Percentiles rank a stretch among this genome's conserved stretches.
Conservation (phyloP, 2,113 vertebrate species). For the Pituophis catenifer region DNA sequence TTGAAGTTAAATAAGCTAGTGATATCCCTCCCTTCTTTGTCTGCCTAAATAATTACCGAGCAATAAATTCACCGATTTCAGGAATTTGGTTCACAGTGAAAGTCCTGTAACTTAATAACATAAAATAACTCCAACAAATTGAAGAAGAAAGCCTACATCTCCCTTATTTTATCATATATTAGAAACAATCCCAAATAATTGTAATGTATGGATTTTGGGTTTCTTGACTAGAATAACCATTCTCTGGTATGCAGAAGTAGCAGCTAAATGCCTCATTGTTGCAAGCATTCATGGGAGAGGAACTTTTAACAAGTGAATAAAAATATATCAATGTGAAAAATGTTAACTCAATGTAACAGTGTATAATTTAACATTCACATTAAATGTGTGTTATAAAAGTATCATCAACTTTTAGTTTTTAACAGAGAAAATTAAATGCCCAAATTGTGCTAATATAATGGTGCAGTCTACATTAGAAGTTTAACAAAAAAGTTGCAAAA, state of each 20-base stretch:
- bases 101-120: slow-evolving; percentile 31
- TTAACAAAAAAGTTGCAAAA: slow-evolving; percentile 15
- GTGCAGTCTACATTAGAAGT: slow-evolving; percentile 16
- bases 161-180: slow-evolving; percentile 33
- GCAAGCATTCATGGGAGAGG: slow-evolving; percentile 10
- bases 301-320: slow-evolving; percentile 16
- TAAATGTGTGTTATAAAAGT: slow-evolving; percentile 23
- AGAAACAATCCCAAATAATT: slow-evolving; percentile 39
- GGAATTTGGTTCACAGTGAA: slow-evolving; percentile 23
- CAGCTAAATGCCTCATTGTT: slow-evolving; percentile 6
- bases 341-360: not conserved
- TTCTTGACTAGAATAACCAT: slow-evolving; percentile 25
- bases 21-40: not conserved
- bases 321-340: slow-evolving; percentile 23
- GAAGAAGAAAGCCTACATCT: slow-evolving; percentile 29
- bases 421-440: slow-evolving; percentile 35
- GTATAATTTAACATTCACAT: slow-evolving; percentile 26
- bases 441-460: slow-evolving; percentile 25
- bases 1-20: fast-evolving
- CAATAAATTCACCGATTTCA: slow-evolving; percentile 18
- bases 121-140: slow-evolving; percentile 36
- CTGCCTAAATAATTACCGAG: slow-evolving; percentile 9
- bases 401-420: slow-evolving; percentile 17
- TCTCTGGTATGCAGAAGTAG: slow-evolving; percentile 30
- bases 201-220: slow-evolving; percentile 42